Evolutionary conservation across 2,888 invertebrate species (phyloP).

Genomic region (Zygogramma bicolorata): DNA sequence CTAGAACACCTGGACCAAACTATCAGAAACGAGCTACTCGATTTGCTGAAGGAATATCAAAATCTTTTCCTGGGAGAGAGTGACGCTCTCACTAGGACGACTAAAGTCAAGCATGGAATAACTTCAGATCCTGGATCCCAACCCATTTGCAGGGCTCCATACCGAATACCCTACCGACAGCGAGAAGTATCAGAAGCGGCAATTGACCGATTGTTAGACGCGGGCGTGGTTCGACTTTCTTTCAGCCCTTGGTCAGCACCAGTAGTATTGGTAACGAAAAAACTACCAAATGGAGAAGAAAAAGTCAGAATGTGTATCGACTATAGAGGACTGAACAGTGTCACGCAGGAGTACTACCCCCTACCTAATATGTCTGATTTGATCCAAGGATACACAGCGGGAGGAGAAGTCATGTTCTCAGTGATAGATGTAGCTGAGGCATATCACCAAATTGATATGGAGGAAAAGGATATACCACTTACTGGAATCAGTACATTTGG

Average conservation of each 20-base stretch:
- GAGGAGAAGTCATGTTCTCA: constrained; percentile 18
- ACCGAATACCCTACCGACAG: constrained; percentile 29
- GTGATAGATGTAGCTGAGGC: constrained; percentile 34
- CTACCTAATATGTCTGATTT: constrained; percentile 24
- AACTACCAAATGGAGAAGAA: constrained; percentile 28
- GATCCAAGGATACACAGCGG: constrained; percentile 26
- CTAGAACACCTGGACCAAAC: constrained; percentile 3
- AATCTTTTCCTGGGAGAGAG: constrained; percentile 19
- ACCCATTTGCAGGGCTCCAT: constrained; percentile 25
- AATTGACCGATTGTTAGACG: constrained; percentile 24
- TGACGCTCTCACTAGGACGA: constrained; percentile 25
- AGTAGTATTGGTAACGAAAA: constrained; percentile 31
- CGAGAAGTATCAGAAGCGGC: constrained; percentile 21
- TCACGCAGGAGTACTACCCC: constrained; percentile 29
- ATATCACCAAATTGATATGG: constrained; percentile 33
- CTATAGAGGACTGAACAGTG: constrained; percentile 25
- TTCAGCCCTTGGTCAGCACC: constrained; percentile 35
- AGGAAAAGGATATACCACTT: constrained; percentile 23
- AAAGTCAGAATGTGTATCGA: constrained; percentile 37
- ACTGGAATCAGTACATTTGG: constrained; percentile 33
- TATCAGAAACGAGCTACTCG: not conserved
- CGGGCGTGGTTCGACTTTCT: constrained; percentile 24
- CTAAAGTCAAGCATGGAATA: constrained; percentile 25
- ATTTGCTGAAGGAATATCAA: not conserved
- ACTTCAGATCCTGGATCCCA: constrained; percentile 19